Evolutionary conservation across 2,888 invertebrate genomes (phyloP).

Genomic region (Caenorhabditis drosophilae): DNA sequence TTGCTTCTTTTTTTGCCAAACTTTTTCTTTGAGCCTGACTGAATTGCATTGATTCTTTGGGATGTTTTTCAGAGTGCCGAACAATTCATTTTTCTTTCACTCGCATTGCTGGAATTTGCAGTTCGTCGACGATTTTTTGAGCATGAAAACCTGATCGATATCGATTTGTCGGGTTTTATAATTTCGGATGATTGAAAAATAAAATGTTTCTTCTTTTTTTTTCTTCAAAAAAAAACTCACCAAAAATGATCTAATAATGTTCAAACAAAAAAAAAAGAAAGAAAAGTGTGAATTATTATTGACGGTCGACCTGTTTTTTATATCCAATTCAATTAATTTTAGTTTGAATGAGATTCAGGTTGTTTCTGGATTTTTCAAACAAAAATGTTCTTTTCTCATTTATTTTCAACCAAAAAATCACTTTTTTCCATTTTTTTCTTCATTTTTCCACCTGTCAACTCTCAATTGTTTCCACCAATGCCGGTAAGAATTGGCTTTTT

Average conservation of each 20-base stretch:
- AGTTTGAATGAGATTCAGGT: too few species aligned
- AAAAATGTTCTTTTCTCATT: too few species aligned
- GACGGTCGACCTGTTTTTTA: too few species aligned
- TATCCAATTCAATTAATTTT: too few species aligned
- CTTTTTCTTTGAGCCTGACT: too few species aligned
- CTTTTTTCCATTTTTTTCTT: background rate
- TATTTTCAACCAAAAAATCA: too few species aligned
- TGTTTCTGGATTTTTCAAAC: too few species aligned
- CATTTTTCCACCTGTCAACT: background rate
- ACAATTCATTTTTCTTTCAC: conserved; percentile 51
- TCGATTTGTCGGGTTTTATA: conserved; percentile 7
- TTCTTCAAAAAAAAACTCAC: too few species aligned
- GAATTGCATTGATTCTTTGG: background rate
- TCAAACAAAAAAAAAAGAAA: too few species aligned
- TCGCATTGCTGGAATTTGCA: conserved; percentile 57
- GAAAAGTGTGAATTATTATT: too few species aligned
- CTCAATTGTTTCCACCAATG: conserved; percentile 29
- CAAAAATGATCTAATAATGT: too few species aligned
- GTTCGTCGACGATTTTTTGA: conserved; percentile 29
- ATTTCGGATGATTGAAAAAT: background rate
- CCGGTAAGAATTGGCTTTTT: too few species aligned
- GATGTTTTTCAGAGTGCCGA: conserved; percentile 40
- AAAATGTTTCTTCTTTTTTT: background rate
- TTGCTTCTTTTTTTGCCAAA: background rate
- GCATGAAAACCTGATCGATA: conserved; percentile 10